A percentile compares a stretch with the other conserved stretches of the same genome.
These are phyloP conservation scores for Sclerurus mexicanus DNA, from an alignment of 2,113 vertebrate genomes.

Conservation along the genomic window DNA sequence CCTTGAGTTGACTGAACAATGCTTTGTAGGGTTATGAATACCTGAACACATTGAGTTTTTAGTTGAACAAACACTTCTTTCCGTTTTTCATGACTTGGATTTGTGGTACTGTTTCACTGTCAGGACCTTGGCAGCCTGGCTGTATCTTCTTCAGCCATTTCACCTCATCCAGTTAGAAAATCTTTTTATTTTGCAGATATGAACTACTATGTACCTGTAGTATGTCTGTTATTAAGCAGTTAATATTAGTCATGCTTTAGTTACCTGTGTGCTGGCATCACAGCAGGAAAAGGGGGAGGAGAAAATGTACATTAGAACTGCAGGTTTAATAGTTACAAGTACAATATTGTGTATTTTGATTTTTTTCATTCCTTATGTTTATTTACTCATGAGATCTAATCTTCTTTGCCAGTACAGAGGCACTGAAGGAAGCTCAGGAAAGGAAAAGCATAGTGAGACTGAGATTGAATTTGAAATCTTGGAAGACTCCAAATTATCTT, in stretches of 20 bases:
- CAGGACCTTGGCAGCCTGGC: neutral
- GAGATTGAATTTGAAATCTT: neutral
- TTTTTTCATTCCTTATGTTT: neutral
- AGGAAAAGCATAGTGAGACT: neutral
- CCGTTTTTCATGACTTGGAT: neutral
- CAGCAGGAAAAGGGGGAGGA: neutral
- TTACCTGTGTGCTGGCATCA: neutral
- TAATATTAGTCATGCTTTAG: neutral
- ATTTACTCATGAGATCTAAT: neutral
- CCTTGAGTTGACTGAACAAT: neutral
- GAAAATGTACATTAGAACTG: neutral
- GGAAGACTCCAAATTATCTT: neutral
- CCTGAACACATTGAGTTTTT: neutral
- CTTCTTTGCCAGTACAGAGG: neutral
- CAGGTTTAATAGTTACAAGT: neutral
- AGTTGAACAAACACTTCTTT: neutral
- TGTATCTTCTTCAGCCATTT: neutral
- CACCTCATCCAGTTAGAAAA: neutral
- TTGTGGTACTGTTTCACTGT: neutral
- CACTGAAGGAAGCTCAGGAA: neutral
- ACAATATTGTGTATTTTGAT: rapidly evolving
- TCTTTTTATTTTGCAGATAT: neutral
- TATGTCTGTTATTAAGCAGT: neutral
- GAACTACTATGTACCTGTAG: rapidly evolving
- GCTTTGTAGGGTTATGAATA: neutral